Evolutionary conservation across 2,797 vertebrate genomes (phyloP).

Genomic region (Danio aesculapii): DNA sequence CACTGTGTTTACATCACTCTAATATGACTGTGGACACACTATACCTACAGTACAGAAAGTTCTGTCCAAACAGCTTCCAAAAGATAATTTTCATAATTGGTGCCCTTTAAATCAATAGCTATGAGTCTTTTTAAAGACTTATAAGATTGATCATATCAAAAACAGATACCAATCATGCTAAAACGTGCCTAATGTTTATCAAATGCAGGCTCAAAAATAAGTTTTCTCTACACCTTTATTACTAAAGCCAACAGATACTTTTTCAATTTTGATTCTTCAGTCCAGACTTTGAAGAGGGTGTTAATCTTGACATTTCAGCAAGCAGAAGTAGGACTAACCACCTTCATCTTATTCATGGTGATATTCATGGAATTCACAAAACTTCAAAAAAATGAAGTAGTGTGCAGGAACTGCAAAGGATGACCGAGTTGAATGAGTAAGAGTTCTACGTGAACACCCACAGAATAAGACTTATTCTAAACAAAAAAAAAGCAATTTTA

Average conservation of each 20-base stretch:
- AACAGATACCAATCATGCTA: too few relatives aligned
- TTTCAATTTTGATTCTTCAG: constrained; percentile 7
- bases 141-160: too few relatives aligned
- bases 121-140: too few relatives aligned
- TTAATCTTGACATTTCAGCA: constrained; percentile 16
- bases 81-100: too few relatives aligned
- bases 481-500: not conserved
- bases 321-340: not conserved
- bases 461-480: not conserved
- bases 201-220: not conserved
- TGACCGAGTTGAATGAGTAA: not conserved
- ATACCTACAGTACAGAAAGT: too few relatives aligned
- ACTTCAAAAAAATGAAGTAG: constrained; percentile 2
- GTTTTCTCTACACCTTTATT: not conserved
- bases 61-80: too few relatives aligned
- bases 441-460: not conserved
- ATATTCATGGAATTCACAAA: not conserved
- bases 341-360: constrained; percentile 10
- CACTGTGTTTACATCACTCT: too few relatives aligned
- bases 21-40: too few relatives aligned
- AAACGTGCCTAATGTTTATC: not conserved
- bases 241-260: not conserved
- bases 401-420: not conserved
- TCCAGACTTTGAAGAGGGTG: not conserved
- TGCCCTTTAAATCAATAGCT: too few relatives aligned